Percentiles rank a stretch among this genome's conserved stretches.
These are phyloP conservation scores for Chloroceryle amazona DNA, from an alignment of 2,797 vertebrate species.

Conservation along the genomic window DNA sequence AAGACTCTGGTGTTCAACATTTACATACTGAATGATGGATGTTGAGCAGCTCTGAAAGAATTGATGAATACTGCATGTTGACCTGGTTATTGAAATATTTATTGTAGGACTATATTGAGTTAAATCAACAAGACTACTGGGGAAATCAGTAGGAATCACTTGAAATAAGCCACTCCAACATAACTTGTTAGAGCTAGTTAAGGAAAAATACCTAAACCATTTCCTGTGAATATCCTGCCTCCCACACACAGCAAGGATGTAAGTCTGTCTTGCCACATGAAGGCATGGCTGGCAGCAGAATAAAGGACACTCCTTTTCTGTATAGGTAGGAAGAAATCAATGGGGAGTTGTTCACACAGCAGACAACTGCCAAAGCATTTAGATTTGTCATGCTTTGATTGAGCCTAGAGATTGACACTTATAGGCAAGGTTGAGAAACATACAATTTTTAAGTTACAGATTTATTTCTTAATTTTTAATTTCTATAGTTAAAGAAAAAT, in stretches of 20 bases:
- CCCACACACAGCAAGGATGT: background rate
- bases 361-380: background rate
- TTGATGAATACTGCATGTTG: slow-evolving; percentile 57
- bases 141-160: slow-evolving; percentile 4
- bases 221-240: background rate
- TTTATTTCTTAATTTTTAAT: background rate
- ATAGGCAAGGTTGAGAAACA: background rate
- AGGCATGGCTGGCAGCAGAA: background rate
- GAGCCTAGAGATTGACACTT: background rate
- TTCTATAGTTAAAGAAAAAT: background rate
- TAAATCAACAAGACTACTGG: slow-evolving; percentile 21
- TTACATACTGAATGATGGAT: slow-evolving; percentile 38
- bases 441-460: background rate
- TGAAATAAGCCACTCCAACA: background rate
- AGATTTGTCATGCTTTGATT: background rate
- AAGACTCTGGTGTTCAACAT: background rate
- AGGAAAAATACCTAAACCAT: background rate
- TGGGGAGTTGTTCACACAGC: background rate
- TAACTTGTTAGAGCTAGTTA: background rate
- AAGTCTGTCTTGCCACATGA: background rate
- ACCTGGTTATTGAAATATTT: slow-evolving; percentile 59
- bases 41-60: slow-evolving; percentile 31
- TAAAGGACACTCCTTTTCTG: background rate
- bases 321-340: background rate
- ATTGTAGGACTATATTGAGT: slow-evolving; percentile 27